These are phyloP conservation scores for Tachina lurida DNA, from an alignment of 2,888 invertebrate genomes.

Conservation along the genomic window DNA sequence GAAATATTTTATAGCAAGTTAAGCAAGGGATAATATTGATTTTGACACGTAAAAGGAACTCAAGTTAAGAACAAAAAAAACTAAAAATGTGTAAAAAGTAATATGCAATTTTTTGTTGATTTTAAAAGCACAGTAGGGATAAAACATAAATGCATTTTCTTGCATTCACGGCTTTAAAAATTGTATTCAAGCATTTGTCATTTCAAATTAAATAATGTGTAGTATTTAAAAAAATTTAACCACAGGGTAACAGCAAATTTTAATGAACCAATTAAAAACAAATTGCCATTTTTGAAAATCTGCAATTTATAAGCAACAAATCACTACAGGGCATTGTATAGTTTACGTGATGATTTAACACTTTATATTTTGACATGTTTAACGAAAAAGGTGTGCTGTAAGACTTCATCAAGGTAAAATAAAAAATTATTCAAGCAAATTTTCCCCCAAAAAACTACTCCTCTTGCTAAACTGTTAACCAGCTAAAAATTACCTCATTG, in stretches of 20 bases:
- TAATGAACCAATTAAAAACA: not conserved
- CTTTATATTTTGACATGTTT: not conserved
- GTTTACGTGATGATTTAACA: constrained; percentile 17
- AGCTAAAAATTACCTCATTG: constrained; percentile 69
- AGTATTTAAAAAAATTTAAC: not conserved
- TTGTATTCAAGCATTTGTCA: constrained; percentile 29
- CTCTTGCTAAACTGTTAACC: constrained; percentile 60
- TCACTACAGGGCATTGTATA: constrained; percentile 1
- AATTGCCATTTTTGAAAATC: too few relatives aligned
- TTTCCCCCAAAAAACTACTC: not conserved
- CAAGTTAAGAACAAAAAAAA: not conserved
- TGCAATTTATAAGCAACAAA: too few relatives aligned
- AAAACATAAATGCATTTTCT: constrained; percentile 33
- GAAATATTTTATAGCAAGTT: constrained; percentile 66
- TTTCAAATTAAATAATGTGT: constrained; percentile 51
- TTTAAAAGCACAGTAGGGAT: constrained; percentile 1
- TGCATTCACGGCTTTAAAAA: not conserved
- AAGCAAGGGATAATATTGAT: constrained; percentile 70
- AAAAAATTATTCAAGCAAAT: not conserved
- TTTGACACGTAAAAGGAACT: constrained; percentile 59
- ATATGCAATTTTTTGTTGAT: constrained; percentile 4
- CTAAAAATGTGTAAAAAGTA: not conserved
- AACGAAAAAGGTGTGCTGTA: not conserved
- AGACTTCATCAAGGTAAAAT: not conserved
- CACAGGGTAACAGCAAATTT: not conserved